A percentile compares a stretch with the other conserved stretches of the same genome.
These are phyloP conservation scores for Listronotus oregonensis DNA, from an alignment of 1,140 invertebrate species.

Conservation along the genomic window DNA sequence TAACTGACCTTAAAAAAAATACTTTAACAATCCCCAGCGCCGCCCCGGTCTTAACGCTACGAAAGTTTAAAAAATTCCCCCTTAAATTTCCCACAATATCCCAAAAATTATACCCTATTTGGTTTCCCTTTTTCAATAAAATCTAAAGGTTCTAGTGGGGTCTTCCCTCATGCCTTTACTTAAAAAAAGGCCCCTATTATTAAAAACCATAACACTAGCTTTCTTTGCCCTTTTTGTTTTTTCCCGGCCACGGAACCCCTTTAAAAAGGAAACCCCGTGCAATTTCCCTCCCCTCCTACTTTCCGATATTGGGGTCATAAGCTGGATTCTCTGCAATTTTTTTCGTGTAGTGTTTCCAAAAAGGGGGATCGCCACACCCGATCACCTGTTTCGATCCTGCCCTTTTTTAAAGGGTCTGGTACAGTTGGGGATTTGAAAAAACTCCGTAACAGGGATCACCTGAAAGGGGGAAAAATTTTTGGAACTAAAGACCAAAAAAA, in stretches of 20 bases:
- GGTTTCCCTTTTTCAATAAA: conserved; percentile 60
- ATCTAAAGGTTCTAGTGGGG: conserved; percentile 80
- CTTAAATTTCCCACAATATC: too few species aligned
- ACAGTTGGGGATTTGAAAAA: conserved; percentile 74
- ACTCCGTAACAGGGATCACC: conserved; percentile 72
- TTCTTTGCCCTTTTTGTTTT: conserved; percentile 86
- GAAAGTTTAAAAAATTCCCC: too few species aligned
- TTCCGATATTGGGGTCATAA: conserved; percentile 82
- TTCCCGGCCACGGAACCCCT: conserved; percentile 80
- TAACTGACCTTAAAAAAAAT: too few species aligned
- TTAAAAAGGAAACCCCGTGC: conserved; percentile 88
- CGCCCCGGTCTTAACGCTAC: too few species aligned
- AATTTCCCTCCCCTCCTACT: conserved; percentile 75
- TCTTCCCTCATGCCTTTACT: conserved; percentile 74
- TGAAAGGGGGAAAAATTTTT: too few species aligned
- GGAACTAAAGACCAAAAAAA: too few species aligned
- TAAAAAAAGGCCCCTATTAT: conserved; percentile 74
- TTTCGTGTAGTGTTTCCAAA: conserved; percentile 78
- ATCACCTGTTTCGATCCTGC: conserved; percentile 80
- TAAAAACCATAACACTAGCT: conserved; percentile 75
- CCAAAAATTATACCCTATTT: conserved; percentile 43
- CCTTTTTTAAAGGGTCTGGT: conserved; percentile 64
- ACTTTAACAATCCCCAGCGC: too few species aligned
- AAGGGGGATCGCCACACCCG: conserved; percentile 88
- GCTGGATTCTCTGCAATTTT: conserved; percentile 67